Base-by-base conservation (phyloP, 2,113 vertebrate genomes). In the Forbesichthys papilliferus region DNA sequence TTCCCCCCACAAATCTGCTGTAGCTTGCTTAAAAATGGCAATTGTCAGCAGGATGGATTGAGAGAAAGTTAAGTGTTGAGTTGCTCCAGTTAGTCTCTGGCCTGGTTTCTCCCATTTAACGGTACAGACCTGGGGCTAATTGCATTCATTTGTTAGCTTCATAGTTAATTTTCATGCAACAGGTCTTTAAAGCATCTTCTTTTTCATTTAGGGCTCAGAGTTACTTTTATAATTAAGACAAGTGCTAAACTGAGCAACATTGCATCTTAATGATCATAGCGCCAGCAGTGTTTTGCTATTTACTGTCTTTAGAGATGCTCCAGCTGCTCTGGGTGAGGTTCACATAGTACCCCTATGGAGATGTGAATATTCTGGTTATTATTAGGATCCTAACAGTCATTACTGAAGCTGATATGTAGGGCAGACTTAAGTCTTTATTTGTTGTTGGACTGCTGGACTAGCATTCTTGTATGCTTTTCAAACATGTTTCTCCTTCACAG, bases 111-210 rank as follows among this genome's bases (percentile, higher is more conserved):
- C 76, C 77, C 62, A 73, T 86, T 81, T 76, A 71, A 81, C 80
- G 74, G 66, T 73, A 58, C 56, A 55, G 74, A 66, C 54, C 78
- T 66, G 65, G 11, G 13, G 80, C 82, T 92, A 91, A 91, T 93
- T 89, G 81, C 84, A 71, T 86, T 80, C 82, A 91, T 93, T 91
- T 93, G 84, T 90, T 91, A 87, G 81, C 79, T 89, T 91, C 83
- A 88, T 82, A 83, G 82, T 80, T 89, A 91, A 91, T 89, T 89
- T 90, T 77, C 81, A 78, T 54, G 48, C 73, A 83, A 79, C 85
- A 73, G 65, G 59, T 78, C 48, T 89, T 87, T 61, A 82, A 81
- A 63, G 75, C 82, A 61, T 55, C 65, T 80, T 72, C 72, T 69
- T 64, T 68, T 73, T 70, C 36, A 58, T 69, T 42, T 82, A 34